Evolutionary conservation across 1,140 invertebrate species (phyloP), one percentile per base, ranked within the genome.

Genomic region (Rhysida immarginata): DNA sequence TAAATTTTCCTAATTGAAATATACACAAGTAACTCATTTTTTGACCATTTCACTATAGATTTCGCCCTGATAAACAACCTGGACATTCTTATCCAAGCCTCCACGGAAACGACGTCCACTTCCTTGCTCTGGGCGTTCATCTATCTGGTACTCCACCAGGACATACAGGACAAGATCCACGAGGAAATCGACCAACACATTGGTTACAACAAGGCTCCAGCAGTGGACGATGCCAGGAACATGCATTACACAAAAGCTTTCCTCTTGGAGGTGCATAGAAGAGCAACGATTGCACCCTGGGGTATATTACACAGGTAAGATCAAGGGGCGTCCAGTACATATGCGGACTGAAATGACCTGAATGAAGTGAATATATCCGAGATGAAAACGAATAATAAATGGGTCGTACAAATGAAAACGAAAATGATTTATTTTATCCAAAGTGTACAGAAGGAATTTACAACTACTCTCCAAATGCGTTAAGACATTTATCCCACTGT

Each of bases 121-220:
- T 13, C 53, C 2, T 20, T 65, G 1, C 23, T 5, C 16, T 60
- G 56, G 16, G 50, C 44, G 1, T 3, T 56, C 13, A 58, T 59
- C 26, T 54, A 49, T 20, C 54, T 71, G 18, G 65, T 68, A 2
- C 44, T 63, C 2, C 66, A 76, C 63, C 66, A 60, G 16, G 59
- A 74, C 5, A 62, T 75, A 20, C 74, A 75, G 60, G 62, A 70
- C 14, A 69, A 65, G 55, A 43, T 75, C 2, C 62, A 61, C 52
- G 53, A 64, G 8, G 74, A 75, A 60, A 59, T 74, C 20, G 58
- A 65, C 29, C 46, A 61, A 14, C 53, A 65, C 29, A 65, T 69
- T 43, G 58, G 62, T 59, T 46, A 55, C 66, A 42, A 55, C 0
- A 50, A 61, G 29, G 59, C 58, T 11, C 21, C 48, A 25, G 14